phyloP scores from a whole-genome alignment of 2,888 invertebrate species.

The Polia nebulosa region DNA sequence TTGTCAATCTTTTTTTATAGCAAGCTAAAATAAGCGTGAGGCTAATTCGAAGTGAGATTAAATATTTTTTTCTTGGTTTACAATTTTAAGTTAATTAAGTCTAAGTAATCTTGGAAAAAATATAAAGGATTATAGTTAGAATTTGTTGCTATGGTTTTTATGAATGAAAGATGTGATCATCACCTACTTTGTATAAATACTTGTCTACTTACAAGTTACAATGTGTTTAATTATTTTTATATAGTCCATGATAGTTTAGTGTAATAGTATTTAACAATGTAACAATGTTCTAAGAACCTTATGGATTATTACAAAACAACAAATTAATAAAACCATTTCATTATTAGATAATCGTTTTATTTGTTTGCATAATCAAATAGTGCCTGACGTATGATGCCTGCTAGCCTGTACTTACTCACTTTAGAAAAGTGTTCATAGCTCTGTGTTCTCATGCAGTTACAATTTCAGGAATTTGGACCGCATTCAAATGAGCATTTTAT shows the following conservation, averaged over 20 bases:
- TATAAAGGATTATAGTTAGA: not conserved
- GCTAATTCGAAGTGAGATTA: slow-evolving; percentile 22
- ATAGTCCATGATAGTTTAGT: not conserved
- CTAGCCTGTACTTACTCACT: not conserved
- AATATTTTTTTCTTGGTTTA: slow-evolving; percentile 14
- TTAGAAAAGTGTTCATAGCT: not conserved
- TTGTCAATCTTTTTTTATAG: slow-evolving; percentile 46
- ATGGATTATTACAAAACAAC: not conserved
- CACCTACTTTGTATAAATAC: slow-evolving; percentile 15
- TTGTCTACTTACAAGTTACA: slow-evolving; percentile 4
- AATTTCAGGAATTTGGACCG: not conserved
- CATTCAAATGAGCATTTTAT: too few species aligned
- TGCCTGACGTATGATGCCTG: not conserved
- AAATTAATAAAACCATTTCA: too few species aligned
- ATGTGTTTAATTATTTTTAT: slow-evolving; percentile 1
- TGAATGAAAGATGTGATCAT: slow-evolving; percentile 1
- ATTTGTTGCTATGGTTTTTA: not conserved
- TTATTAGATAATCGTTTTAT: not conserved
- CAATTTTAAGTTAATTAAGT: not conserved
- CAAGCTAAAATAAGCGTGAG: not conserved
- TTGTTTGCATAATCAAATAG: not conserved
- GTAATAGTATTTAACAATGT: not conserved
- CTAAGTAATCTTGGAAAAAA: not conserved
- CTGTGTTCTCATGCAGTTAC: not conserved
- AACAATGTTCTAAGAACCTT: not conserved